A percentile compares a stretch with the other conserved stretches of the same genome.
These are phyloP conservation scores for Brachionus manjavacas DNA, from an alignment of 1,140 invertebrate species.

Conservation along the genomic window DNA sequence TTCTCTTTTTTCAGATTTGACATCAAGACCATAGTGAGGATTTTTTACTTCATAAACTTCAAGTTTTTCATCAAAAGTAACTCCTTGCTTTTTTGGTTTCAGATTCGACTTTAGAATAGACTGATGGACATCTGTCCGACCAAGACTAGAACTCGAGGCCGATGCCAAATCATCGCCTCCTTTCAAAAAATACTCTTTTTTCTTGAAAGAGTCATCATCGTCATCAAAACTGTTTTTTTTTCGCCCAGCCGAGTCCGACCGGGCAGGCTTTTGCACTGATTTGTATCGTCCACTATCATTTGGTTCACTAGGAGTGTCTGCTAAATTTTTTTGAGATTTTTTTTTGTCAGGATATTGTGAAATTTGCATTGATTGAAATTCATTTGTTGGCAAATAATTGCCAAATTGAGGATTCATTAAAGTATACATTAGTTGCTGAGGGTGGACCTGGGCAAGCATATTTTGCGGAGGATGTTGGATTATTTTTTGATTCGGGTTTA, in stretches of 20 bases:
- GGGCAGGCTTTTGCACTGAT: background rate
- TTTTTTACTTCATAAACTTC: slow-evolving; percentile 40
- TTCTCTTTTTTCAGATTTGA: slow-evolving; percentile 37
- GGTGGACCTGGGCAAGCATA: background rate
- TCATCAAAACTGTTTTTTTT: slow-evolving; percentile 41
- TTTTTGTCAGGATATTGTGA: background rate
- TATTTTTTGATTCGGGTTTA: background rate
- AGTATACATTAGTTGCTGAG: background rate
- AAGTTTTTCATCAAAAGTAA: slow-evolving; percentile 38
- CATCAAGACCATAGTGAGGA: slow-evolving; percentile 26
- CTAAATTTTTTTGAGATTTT: slow-evolving; percentile 4
- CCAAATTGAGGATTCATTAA: background rate
- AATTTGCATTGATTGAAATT: slow-evolving; percentile 2
- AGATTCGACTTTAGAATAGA: background rate
- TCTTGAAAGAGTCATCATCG: background rate
- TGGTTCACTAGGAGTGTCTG: background rate
- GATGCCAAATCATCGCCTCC: background rate
- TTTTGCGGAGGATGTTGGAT: background rate
- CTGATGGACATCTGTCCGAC: background rate
- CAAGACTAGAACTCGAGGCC: background rate
- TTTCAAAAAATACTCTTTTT: slow-evolving; percentile 38
- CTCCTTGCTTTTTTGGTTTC: slow-evolving; percentile 15
- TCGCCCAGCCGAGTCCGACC: background rate
- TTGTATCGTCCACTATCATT: background rate
- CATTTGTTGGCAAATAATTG: background rate